Base-by-base conservation (phyloP, 2,888 invertebrate genomes). In the Apamea crenata region DNA sequence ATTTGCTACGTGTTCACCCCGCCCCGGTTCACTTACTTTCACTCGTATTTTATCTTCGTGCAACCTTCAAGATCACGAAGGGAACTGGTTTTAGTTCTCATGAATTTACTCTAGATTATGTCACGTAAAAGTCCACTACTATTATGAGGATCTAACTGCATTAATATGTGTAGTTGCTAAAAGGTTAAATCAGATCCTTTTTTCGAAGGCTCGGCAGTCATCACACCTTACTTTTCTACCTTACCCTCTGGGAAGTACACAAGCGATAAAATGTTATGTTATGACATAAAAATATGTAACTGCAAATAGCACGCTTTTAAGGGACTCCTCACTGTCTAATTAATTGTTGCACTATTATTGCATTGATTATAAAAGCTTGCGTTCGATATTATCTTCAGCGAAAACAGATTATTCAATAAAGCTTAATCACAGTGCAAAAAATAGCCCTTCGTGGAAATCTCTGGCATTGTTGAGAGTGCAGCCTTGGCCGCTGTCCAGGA, bases 401-500 rank as follows among this genome's bases (percentile, higher is more conserved):
- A 21, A 16, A 59, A 80, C 18, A 40, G 16, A 77, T 76, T 68
- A 75, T 74, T 77, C 29, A 70, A 82, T 85, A 76, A 77, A 65
- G 40, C 56, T 63, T 80, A 50, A 77, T 78, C 74, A 67, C 67
- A 67, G 40, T 69, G 79, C 65, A 65, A 78, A 65, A 78, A 77
- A 77, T 77, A 75, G 47, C 78, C 40, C 74, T 47, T 77, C 67
- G 71, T 71, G 66, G 40, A 85, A 83, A 86, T 83, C 69, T 79
- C 70, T 50, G 59, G 70, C 40, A 69, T 85, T 84, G 79, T 82
- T 70, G 81, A 84, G 84, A 91, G 89, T 91, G 87, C 87, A 81
- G 86, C 84, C 79, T 91, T 94, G 94, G 93, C 93, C 72, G 77
- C 47, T 77, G 82, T 92, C 94, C 93, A 93, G 89, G 72, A 82